phyloP scores from a whole-genome alignment of 2,797 vertebrate genomes.

The Alfaro cultratus region DNA sequence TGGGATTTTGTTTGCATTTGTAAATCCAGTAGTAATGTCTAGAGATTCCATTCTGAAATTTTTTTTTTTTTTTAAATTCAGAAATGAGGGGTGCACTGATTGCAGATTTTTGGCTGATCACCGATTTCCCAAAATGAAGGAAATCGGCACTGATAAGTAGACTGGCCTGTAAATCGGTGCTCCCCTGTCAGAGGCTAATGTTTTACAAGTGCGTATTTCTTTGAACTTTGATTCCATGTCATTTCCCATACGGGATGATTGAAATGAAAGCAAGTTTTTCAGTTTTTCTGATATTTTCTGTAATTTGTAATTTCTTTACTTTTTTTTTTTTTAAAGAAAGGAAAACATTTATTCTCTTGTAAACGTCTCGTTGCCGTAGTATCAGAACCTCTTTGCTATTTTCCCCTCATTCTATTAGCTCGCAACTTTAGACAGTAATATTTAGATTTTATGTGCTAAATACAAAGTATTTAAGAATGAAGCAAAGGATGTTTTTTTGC shows the following conservation, averaged over 20 bases:
- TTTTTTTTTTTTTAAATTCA: no score
- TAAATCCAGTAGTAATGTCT: slow-evolving; percentile 9
- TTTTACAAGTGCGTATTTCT: background rate
- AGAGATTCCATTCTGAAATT: no score
- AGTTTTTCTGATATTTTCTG: background rate
- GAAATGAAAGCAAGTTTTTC: background rate
- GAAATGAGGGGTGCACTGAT: no score
- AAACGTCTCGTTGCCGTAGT: background rate
- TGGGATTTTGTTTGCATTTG: slow-evolving; percentile 18
- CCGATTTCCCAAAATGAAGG: no score
- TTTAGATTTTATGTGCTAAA: no score
- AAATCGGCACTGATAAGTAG: no score
- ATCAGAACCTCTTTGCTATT: background rate
- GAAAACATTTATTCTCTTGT: background rate
- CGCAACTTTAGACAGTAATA: no score
- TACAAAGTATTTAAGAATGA: background rate
- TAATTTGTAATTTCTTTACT: background rate
- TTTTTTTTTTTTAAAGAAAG: background rate
- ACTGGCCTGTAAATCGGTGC: no score
- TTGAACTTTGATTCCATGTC: background rate
- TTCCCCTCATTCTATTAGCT: no score
- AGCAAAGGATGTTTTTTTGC: background rate
- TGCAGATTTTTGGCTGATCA: no score
- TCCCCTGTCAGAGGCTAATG: background rate
- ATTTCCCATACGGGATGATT: background rate